Conservation (phyloP, 2,113 vertebrate genomes). For the Sitta europaea region DNA sequence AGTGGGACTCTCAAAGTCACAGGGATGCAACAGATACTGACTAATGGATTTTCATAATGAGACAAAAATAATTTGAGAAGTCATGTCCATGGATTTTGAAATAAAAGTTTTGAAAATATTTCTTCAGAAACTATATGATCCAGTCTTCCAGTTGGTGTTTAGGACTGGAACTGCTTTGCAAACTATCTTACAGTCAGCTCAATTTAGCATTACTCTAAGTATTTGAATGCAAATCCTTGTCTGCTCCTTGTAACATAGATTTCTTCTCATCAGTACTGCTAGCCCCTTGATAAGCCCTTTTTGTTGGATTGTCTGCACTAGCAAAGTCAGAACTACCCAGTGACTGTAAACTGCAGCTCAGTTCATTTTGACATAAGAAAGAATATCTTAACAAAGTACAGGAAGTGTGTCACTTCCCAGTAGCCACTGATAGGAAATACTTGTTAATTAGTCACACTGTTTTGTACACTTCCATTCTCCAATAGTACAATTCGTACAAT, state of each 20-base stretch:
- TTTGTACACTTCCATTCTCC: not conserved
- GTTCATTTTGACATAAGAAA: not conserved
- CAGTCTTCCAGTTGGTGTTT: not conserved
- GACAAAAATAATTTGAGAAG: not conserved
- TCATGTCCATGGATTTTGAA: not conserved
- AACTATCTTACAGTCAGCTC: not conserved
- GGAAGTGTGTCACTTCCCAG: constrained; percentile 45
- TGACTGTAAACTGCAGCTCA: not conserved
- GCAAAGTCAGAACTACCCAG: not conserved
- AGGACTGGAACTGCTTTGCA: not conserved
- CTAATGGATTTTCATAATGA: not conserved
- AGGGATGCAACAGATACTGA: not conserved
- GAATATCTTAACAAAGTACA: not conserved
- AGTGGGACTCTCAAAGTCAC: not conserved
- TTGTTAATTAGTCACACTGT: not conserved
- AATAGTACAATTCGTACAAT: not conserved
- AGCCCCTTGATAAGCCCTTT: not conserved
- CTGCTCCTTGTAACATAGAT: not conserved
- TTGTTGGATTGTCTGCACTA: not conserved
- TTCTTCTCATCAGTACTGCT: not conserved
- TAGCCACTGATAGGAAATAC: not conserved
- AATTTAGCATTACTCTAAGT: not conserved
- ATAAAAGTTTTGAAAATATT: not conserved
- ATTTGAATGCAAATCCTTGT: not conserved
- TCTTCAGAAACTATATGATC: not conserved